These are phyloP conservation scores for Epinephelus fuscoguttatus DNA, from an alignment of 2,113 vertebrate species.

Conservation along the genomic window DNA sequence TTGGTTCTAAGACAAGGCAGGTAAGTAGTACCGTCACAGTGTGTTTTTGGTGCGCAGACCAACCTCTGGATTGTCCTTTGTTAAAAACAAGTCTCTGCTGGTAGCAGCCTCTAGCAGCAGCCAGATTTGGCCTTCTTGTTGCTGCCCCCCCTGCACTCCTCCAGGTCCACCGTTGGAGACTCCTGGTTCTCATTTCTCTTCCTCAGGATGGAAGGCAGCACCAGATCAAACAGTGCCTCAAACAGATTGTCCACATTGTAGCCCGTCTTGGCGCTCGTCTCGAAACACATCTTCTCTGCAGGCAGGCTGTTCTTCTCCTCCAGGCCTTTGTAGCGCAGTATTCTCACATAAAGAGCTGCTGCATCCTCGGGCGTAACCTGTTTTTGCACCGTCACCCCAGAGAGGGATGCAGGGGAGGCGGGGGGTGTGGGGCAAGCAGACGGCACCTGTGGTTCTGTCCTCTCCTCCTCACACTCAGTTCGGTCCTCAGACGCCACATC, in stretches of 20 bases:
- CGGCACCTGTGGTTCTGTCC: slow-evolving; percentile 53
- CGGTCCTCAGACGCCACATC: slow-evolving; percentile 31
- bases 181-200: slow-evolving; percentile 86
- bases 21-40: slow-evolving; percentile 56
- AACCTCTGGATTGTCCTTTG: slow-evolving; percentile 37
- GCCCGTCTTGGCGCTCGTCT: slow-evolving; percentile 97
- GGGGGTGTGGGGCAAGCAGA: slow-evolving; percentile 56
- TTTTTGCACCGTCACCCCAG: slow-evolving; percentile 69
- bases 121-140: slow-evolving; percentile 48
- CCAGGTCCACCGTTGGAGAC: slow-evolving; percentile 89
- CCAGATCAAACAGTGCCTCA: slow-evolving; percentile 93
- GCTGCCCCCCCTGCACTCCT: slow-evolving; percentile 75
- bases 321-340: slow-evolving; percentile 92
- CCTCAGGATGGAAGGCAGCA: slow-evolving; percentile 89
- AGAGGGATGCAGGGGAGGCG: slow-evolving; percentile 62
- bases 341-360: slow-evolving; percentile 88
- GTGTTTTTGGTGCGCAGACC: slow-evolving; percentile 10
- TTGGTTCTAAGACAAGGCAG: slow-evolving; percentile 25
- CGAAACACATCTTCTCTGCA: slow-evolving; percentile 95
- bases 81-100: slow-evolving; percentile 42
- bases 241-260: slow-evolving; percentile 94
- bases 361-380: slow-evolving; percentile 91
- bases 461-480: slow-evolving; percentile 29
- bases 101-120: slow-evolving; percentile 66
- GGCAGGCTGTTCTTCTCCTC: slow-evolving; percentile 89